These are phyloP conservation scores for Heliocidaris erythrogramma DNA, from an alignment of 35 echinoderm and acorn worm genomes.

Conservation along the genomic window DNA sequence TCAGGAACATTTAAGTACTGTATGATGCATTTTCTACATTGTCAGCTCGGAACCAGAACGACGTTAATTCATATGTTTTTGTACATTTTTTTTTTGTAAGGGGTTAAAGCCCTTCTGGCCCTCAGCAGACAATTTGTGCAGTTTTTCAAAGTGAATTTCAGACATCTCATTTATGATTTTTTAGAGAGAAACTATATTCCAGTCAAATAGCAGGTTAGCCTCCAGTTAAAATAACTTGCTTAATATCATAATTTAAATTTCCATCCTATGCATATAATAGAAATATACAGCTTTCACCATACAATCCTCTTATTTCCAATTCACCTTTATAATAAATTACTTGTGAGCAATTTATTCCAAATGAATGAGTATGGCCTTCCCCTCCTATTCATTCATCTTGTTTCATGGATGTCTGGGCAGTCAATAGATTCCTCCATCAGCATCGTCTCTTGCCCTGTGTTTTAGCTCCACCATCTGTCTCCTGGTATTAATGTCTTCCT, in stretches of 20 bases:
- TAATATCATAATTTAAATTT: background rate
- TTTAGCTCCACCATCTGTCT: background rate
- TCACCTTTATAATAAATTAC: background rate
- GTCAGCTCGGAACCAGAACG: background rate
- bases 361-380: background rate
- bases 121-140: background rate
- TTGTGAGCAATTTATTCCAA: background rate
- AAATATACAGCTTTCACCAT: too few species aligned
- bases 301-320: too few species aligned
- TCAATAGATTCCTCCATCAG: background rate
- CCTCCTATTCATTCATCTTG: background rate
- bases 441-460: background rate
- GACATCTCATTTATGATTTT: background rate
- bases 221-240: background rate
- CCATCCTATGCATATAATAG: background rate
- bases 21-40: background rate
- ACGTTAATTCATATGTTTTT: background rate
- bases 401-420: background rate
- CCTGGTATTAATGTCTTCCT: background rate
- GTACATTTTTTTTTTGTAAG: background rate
- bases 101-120: background rate
- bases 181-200: too few species aligned
- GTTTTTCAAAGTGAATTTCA: background rate
- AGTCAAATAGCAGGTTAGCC: too few species aligned
- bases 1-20: background rate